Percentiles rank a stretch among this genome's conserved stretches.
Evolutionary conservation across 2,888 invertebrate genomes (phyloP).

Genomic region (Epicampocera succincta): DNA sequence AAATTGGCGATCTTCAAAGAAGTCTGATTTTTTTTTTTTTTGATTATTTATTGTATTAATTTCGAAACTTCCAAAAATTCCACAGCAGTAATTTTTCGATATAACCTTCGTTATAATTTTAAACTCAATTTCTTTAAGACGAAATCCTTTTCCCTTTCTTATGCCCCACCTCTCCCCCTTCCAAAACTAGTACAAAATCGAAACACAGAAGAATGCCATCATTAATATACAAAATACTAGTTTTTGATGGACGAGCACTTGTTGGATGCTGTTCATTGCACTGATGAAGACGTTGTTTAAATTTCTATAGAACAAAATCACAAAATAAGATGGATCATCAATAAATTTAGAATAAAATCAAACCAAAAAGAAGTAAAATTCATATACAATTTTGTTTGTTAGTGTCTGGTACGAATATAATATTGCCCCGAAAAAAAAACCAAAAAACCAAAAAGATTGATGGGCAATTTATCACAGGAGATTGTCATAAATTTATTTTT

Average conservation of each 20-base stretch:
- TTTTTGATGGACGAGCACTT: slow-evolving; percentile 62
- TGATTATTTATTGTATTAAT: no score
- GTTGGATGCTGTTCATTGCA: slow-evolving; percentile 52
- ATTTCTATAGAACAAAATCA: slow-evolving; percentile 2
- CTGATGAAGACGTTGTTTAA: slow-evolving; percentile 38
- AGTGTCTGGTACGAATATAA: neutral
- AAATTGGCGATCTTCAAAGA: no score
- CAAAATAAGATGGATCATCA: slow-evolving; percentile 53
- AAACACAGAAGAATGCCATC: no score
- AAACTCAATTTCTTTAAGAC: no score
- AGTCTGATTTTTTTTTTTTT: no score
- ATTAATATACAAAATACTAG: neutral
- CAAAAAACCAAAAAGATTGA: slow-evolving; percentile 47
- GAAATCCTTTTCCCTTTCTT: no score
- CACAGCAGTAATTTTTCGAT: no score
- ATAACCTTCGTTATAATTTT: no score
- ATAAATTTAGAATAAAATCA: slow-evolving; percentile 34
- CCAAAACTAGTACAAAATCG: no score
- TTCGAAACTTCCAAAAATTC: no score
- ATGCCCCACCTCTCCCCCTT: no score
- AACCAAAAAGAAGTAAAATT: slow-evolving; percentile 8
- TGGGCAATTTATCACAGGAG: slow-evolving; percentile 53
- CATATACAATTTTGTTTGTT: neutral
- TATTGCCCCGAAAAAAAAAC: no score
- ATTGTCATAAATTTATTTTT: slow-evolving; percentile 43